Evolutionary conservation across 1,140 invertebrate genomes (phyloP).

Genomic region (Bombyx mori): ASM3026992v2 NC_085107.1:7682501-7683000

Average conservation of each 20-base stretch:
- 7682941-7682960: conserved; percentile 41
- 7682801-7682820: conserved; percentile 17
- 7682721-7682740: too few relatives aligned
- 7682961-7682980: conserved; percentile 11
- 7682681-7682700: not conserved
- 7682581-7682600: too few relatives aligned
- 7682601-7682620: too few relatives aligned
- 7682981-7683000: conserved; percentile 30
- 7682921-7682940: conserved; percentile 31
- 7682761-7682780: conserved; percentile 9
- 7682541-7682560: too few relatives aligned
- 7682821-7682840: conserved; percentile 16
- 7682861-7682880: conserved; percentile 23
- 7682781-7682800: conserved; percentile 8
- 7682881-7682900: conserved; percentile 15
- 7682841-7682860: conserved; percentile 30
- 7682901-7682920: conserved; percentile 18
- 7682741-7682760: not conserved
- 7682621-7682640: too few relatives aligned
- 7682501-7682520: too few relatives aligned
- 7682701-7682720: not conserved
- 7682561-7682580: too few relatives aligned
- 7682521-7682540: too few relatives aligned
- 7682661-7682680: too few relatives aligned
- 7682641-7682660: too few relatives aligned